Conservation (phyloP, 2,888 invertebrate genomes). For the Amphipoea lucens region DNA sequence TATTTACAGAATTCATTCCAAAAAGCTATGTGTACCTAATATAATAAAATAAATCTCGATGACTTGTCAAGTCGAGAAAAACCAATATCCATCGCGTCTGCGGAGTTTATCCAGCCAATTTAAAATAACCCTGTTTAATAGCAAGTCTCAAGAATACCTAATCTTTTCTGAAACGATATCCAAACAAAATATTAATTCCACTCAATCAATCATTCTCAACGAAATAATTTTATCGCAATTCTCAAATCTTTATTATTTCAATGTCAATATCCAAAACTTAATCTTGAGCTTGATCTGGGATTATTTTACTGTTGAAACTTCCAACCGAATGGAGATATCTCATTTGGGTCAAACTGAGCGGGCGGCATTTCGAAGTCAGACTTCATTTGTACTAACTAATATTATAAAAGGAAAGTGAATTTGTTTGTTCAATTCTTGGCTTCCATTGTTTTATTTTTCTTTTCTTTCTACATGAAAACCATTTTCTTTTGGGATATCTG, state of each 20-base stretch:
- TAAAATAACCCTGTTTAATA: too few species aligned
- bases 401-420: constrained; percentile 46
- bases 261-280: constrained; percentile 25
- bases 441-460: neutral
- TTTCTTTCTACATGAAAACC: neutral
- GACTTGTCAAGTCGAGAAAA: too few species aligned
- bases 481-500: neutral
- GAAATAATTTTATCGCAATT: constrained; percentile 4
- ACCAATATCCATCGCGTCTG: too few species aligned
- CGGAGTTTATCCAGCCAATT: too few species aligned
- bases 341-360: constrained; percentile 47
- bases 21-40: too few species aligned
- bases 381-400: constrained; percentile 49
- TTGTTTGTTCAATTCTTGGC: constrained; percentile 43
- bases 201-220: constrained; percentile 16
- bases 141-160: neutral
- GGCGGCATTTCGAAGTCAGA: constrained; percentile 37
- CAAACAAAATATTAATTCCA: neutral
- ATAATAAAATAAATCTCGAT: too few species aligned
- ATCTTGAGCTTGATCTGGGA: constrained; percentile 29
- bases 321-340: constrained; percentile 43
- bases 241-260: constrained; percentile 36
- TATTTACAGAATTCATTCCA: too few species aligned
- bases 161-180: neutral
- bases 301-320: constrained; percentile 37